Conservation (phyloP, 2,797 vertebrate species). For the Melanotaenia trifasciata region DNA sequence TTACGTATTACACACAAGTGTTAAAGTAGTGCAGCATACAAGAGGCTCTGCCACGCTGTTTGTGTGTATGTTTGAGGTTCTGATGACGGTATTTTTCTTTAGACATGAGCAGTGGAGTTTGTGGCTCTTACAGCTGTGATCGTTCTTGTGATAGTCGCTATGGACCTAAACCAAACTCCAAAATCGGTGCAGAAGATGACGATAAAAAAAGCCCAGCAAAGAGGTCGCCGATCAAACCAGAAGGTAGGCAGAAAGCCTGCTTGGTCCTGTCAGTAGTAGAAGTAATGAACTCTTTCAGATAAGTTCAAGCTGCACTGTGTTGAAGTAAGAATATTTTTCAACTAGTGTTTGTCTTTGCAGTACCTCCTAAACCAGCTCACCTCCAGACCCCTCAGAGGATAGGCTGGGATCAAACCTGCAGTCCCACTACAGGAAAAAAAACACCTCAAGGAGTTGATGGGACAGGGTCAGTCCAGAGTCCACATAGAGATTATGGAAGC, state of each 20-base stretch:
- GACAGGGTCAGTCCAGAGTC: slow-evolving; percentile 28
- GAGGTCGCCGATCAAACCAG: slow-evolving; percentile 46
- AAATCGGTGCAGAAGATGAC: not conserved
- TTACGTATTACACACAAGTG: too few relatives aligned
- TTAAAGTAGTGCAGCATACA: too few relatives aligned
- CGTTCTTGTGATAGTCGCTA: slow-evolving; percentile 11
- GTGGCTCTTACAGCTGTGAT: slow-evolving; percentile 49
- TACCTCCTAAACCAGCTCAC: slow-evolving; percentile 54
- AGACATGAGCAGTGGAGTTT: slow-evolving; percentile 39
- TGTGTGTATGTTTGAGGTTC: not conserved
- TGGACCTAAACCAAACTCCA: not conserved
- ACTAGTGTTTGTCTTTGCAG: slow-evolving; percentile 30
- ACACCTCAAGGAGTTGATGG: not conserved
- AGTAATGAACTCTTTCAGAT: not conserved
- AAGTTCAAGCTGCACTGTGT: not conserved
- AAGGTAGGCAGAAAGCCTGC: slow-evolving; percentile 46
- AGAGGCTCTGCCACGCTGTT: not conserved
- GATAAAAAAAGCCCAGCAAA: slow-evolving; percentile 2
- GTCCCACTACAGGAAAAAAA: slow-evolving; percentile 16
- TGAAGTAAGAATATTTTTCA: not conserved
- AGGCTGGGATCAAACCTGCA: slow-evolving; percentile 14
- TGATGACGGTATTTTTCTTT: not conserved
- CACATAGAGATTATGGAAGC: not conserved
- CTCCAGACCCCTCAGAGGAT: slow-evolving; percentile 52
- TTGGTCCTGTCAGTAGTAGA: not conserved